Percentiles rank a stretch among this genome's conserved stretches.
These are phyloP conservation scores for Bos taurus DNA, from an alignment of 2,113 vertebrate species.

Conservation along the genomic window ARS-UCD2.0 NC_037349.1:60098001-60098500, in stretches of 20 bases:
- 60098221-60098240: background rate
- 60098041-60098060: background rate
- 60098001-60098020: background rate
- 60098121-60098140: background rate
- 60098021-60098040: background rate
- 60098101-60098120: background rate
- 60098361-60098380: background rate
- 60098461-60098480: background rate
- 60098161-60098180: background rate
- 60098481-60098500: background rate
- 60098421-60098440: background rate
- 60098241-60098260: background rate
- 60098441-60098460: background rate
- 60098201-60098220: background rate
- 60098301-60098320: background rate
- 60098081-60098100: background rate
- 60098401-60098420: rapidly evolving
- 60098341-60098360: background rate
- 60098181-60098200: background rate
- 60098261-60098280: background rate
- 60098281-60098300: rapidly evolving
- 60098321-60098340: background rate
- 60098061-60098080: background rate
- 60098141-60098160: background rate
- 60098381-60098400: background rate